Evolutionary conservation across 2,797 vertebrate genomes (phyloP).

Genomic region (Chromis chromis): DNA sequence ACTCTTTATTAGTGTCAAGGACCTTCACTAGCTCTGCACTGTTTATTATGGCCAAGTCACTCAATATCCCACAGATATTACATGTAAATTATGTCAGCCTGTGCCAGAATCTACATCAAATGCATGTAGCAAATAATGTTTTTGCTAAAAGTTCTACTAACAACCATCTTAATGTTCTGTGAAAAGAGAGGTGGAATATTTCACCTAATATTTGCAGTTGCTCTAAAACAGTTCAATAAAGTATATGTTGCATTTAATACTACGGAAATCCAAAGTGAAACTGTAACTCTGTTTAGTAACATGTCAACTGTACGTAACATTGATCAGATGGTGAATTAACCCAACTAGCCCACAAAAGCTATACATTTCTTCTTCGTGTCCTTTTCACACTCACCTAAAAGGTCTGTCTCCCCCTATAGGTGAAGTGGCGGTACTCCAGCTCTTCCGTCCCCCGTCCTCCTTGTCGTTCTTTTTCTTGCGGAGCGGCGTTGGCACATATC

Average conservation of each 20-base stretch:
- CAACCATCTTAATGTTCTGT: background rate
- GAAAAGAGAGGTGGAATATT: background rate
- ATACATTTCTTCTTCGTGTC: background rate
- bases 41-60: background rate
- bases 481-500: conserved; percentile 89
- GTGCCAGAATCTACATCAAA: background rate
- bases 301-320: no score
- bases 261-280: background rate
- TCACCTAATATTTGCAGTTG: background rate
- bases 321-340: no score
- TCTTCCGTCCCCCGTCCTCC: conserved; percentile 90
- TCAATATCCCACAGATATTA: no score
- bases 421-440: conserved; percentile 94
- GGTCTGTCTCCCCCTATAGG: conserved; percentile 91
- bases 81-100: background rate
- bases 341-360: background rate
- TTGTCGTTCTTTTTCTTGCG: conserved; percentile 89
- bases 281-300: background rate
- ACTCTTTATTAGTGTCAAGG: background rate
- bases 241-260: background rate
- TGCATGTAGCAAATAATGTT: background rate
- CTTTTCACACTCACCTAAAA: conserved; percentile 87
- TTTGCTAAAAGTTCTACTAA: background rate
- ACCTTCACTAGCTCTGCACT: background rate
- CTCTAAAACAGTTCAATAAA: background rate